Conservation (phyloP, 2,113 vertebrate genomes). For the Cromileptes altivelis region DNA sequence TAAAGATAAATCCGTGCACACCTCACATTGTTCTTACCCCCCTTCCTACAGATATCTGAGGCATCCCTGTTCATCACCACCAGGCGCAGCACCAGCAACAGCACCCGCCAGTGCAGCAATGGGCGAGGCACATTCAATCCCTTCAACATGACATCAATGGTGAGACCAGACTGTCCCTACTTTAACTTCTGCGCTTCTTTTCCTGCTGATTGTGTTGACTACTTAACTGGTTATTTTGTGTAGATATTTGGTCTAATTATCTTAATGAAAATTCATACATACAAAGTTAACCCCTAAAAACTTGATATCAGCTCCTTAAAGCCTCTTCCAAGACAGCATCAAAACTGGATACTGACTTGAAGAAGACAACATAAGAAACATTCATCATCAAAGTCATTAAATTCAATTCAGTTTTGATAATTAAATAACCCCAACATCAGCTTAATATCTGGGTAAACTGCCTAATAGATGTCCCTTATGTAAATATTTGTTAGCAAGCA, state of each 20-base stretch:
- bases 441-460: too few relatives aligned
- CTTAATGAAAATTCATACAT: too few relatives aligned
- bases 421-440: too few relatives aligned
- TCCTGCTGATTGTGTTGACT: neutral
- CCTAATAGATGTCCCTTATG: too few relatives aligned
- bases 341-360: too few relatives aligned
- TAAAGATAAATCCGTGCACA: neutral
- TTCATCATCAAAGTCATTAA: too few relatives aligned
- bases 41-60: conserved; percentile 46
- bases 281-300: too few relatives aligned
- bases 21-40: neutral
- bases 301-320: too few relatives aligned
- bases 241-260: neutral
- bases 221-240: neutral
- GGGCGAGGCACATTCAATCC: conserved; percentile 78
- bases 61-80: conserved; percentile 73
- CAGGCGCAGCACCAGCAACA: neutral
- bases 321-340: too few relatives aligned
- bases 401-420: too few relatives aligned
- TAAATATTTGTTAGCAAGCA: too few relatives aligned
- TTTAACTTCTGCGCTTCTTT: neutral
- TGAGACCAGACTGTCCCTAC: conserved; percentile 45
- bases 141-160: conserved; percentile 80
- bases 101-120: conserved; percentile 41
- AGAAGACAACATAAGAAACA: too few relatives aligned